Percentiles rank a stretch among this genome's conserved stretches.
Conservation (phyloP, 2,797 vertebrate genomes). For the Trachops cirrhosus region DNA sequence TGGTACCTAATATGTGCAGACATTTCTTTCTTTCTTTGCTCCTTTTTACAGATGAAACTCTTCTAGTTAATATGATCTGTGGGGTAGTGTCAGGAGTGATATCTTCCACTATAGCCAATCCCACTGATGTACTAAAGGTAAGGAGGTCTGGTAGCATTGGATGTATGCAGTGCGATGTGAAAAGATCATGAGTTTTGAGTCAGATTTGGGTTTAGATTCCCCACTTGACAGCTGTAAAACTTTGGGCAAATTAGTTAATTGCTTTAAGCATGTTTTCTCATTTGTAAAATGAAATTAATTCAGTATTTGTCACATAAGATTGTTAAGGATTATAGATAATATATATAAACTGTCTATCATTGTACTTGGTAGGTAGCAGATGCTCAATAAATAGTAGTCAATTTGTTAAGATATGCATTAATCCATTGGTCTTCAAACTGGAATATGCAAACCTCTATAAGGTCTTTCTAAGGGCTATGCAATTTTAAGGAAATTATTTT, state of each 20-base stretch:
- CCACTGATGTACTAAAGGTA: conserved; percentile 97
- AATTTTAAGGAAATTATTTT: conserved; percentile 40
- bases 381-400: conserved; percentile 33
- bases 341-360: neutral
- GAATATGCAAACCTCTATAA: neutral
- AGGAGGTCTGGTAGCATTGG: conserved; percentile 21
- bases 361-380: neutral
- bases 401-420: neutral
- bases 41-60: conserved; percentile 91
- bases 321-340: conserved; percentile 18
- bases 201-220: conserved; percentile 14
- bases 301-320: neutral
- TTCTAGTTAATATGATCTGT: conserved; percentile 96
- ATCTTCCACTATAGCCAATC: conserved; percentile 94
- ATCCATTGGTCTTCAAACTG: conserved; percentile 25
- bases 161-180: conserved; percentile 5
- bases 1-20: conserved; percentile 16
- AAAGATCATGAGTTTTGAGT: conserved; percentile 24
- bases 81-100: conserved; percentile 95
- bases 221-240: conserved; percentile 25
- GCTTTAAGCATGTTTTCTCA: conserved; percentile 26
- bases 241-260: conserved; percentile 21
- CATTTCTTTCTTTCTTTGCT: conserved; percentile 13
- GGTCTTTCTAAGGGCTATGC: neutral
- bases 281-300: conserved; percentile 48